Evolutionary conservation across 1,140 invertebrate genomes (phyloP), one percentile per base, ranked within the genome.

Genomic region (Catajapyx aquilonaris): DNA sequence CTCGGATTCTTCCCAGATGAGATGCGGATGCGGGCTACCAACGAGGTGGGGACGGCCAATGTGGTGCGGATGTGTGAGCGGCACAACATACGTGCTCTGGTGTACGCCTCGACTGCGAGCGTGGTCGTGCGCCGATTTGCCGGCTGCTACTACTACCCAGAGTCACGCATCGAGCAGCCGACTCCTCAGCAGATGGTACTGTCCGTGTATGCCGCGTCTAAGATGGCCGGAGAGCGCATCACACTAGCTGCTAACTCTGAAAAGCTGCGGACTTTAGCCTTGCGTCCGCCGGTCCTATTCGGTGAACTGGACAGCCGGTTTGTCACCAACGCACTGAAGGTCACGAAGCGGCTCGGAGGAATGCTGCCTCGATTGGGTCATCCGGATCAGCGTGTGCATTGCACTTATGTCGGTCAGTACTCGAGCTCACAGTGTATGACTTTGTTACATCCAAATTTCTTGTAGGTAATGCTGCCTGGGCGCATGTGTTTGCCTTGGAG

Each of bases 31-130:
- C 47, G 65, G 30, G 52, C 56, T 31, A 61, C 68, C 17, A 76
- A 77, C 52, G 60, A 73, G 5, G 52, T 62, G 46, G 72, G 71
- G 70, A 56, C 40, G 40, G 23, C n/a, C n/a, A n/a, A n/a, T n/a
- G n/a, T n/a, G n/a, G n/a, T n/a, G n/a, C n/a, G n/a, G n/a, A n/a
- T n/a, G n/a, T n/a, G n/a, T n/a, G n/a, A n/a, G n/a, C n/a, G n/a
- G n/a, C n/a, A n/a, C n/a, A n/a, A n/a, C n/a, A n/a, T n/a, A n/a
- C n/a, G n/a, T n/a, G n/a, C n/a, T n/a, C n/a, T n/a, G n/a, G n/a
- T n/a, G n/a, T n/a, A n/a, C n/a, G n/a, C n/a, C n/a, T n/a, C n/a
- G n/a, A n/a, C n/a, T n/a, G n/a, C n/a, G n/a, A n/a, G n/a, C n/a
- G n/a, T n/a, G n/a, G n/a, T n/a, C n/a, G n/a, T n/a, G n/a, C n/a